Evolutionary conservation across 2,113 vertebrate species (phyloP).

Genomic region (Spea multiplicata): DNA sequence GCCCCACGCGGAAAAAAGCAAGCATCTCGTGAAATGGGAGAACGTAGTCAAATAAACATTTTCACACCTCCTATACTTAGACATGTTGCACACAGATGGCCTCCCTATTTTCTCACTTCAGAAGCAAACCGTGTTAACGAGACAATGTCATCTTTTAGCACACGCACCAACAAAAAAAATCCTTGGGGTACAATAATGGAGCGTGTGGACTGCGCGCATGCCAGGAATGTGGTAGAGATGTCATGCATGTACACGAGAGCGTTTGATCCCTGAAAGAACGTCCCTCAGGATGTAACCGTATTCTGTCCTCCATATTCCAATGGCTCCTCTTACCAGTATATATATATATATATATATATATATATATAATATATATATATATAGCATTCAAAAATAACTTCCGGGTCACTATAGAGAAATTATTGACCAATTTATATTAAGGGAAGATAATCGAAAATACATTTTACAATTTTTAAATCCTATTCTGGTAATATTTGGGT

Average conservation of each 20-base stretch:
- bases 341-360: no score
- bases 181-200: neutral
- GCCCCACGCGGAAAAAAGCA: neutral
- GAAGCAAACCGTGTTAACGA: neutral
- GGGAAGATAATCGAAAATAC: no score
- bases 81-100: conserved; percentile 33
- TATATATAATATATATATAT: no score
- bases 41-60: neutral
- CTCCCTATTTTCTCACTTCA: conserved; percentile 6
- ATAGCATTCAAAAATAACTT: no score
- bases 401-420: no score
- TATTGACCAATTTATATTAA: no score
- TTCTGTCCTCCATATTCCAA: neutral
- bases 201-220: no score
- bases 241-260: neutral
- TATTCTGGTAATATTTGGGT: no score
- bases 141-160: neutral
- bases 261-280: neutral
- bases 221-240: neutral
- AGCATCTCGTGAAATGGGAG: neutral
- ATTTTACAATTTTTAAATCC: no score
- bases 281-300: neutral
- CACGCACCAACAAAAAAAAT: neutral
- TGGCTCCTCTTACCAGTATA: neutral
- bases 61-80: conserved; percentile 15